Conservation (phyloP, 53 echinoderm and acorn worm genomes). For the Temnopleurus reevesii region DNA sequence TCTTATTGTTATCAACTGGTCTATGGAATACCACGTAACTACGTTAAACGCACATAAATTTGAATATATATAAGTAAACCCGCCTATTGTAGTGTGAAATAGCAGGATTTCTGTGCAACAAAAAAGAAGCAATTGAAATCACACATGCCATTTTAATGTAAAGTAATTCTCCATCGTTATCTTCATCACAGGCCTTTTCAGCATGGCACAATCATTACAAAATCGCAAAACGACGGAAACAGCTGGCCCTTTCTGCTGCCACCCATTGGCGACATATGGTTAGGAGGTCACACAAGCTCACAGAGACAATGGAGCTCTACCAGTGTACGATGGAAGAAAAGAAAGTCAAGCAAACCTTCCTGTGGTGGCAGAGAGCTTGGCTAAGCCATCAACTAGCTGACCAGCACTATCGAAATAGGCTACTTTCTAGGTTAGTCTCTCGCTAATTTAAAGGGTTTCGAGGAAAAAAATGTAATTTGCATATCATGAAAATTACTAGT, state of each 20-base stretch:
- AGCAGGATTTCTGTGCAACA: too few species aligned
- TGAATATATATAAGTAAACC: too few species aligned
- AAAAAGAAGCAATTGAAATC: too few species aligned
- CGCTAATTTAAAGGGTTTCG: too few species aligned
- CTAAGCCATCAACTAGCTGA: background rate
- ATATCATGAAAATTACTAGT: too few species aligned
- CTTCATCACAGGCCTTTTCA: conserved; percentile 2
- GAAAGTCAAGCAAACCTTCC: background rate
- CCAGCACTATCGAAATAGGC: background rate
- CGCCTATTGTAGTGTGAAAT: too few species aligned
- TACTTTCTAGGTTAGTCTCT: background rate
- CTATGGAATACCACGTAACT: too few species aligned
- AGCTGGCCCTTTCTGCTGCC: conserved; percentile 48
- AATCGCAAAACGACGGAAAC: background rate
- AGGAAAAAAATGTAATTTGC: too few species aligned
- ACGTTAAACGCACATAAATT: too few species aligned
- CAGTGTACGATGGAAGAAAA: background rate
- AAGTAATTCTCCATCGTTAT: background rate
- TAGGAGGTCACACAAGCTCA: conserved; percentile 44
- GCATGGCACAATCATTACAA: background rate
- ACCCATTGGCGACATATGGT: conserved; percentile 51
- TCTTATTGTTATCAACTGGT: too few species aligned
- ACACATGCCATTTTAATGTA: background rate
- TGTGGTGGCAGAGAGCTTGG: conserved; percentile 18
- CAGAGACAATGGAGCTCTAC: background rate